Conservation (phyloP, 2,888 invertebrate species). For the Eilema sororculum region DNA sequence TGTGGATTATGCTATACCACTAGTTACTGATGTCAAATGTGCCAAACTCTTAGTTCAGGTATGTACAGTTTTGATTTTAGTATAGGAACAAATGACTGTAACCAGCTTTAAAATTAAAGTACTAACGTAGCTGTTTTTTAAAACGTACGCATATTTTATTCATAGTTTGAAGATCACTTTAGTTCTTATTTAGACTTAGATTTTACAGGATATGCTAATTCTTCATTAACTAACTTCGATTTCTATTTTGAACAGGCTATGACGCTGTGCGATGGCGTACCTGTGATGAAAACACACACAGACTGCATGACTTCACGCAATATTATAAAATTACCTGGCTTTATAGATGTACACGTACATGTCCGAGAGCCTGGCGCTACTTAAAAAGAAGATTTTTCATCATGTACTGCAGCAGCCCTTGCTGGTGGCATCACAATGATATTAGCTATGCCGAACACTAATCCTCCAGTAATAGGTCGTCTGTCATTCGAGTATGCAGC, state of each 20-base stretch:
- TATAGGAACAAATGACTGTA: background rate
- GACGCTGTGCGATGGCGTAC: conserved; percentile 90
- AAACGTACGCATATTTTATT: too few relatives aligned
- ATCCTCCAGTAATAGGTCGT: conserved; percentile 95
- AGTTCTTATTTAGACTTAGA: background rate
- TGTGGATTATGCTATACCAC: conserved; percentile 98
- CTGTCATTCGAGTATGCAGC: conserved; percentile 93
- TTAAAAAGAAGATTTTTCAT: conserved; percentile 98
- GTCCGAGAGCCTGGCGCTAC: conserved; percentile 98
- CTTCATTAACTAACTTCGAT: background rate
- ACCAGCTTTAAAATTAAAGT: background rate
- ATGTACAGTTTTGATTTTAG: conserved; percentile 3
- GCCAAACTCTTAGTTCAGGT: conserved; percentile 98
- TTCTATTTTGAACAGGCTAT: conserved; percentile 88
- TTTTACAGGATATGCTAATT: too few relatives aligned
- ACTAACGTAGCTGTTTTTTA: too few relatives aligned
- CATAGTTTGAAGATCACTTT: too few relatives aligned
- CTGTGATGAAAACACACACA: conserved; percentile 97
- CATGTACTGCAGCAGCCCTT: conserved; percentile 96
- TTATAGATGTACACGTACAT: conserved; percentile 99
- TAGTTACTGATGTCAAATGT: conserved; percentile 99
- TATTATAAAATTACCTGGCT: conserved; percentile 96
- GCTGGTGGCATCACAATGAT: conserved; percentile 98
- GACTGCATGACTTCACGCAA: conserved; percentile 98
- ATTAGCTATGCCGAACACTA: conserved; percentile 99